Evolutionary conservation across 2,113 vertebrate genomes (phyloP).

Genomic region (Chlorodrepanis virens): DNA sequence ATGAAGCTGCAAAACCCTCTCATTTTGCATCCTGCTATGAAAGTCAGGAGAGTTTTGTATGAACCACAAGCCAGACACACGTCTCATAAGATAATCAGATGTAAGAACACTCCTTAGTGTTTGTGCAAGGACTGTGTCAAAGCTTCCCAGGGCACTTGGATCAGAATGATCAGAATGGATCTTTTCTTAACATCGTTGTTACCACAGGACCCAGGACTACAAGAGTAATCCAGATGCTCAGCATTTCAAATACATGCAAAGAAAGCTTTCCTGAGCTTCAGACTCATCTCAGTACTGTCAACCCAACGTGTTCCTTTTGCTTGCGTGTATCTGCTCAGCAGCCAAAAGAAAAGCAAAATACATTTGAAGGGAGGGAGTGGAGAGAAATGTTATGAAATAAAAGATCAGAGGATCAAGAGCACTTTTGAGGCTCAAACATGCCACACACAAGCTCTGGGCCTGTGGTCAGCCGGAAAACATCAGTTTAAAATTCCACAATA

Average conservation of each 20-base stretch:
- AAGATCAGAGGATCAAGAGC: constrained; percentile 69
- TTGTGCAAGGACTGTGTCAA: not conserved
- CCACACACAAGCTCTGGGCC: constrained; percentile 67
- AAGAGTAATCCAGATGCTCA: not conserved
- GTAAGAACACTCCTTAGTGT: not conserved
- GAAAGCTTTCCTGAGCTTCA: not conserved
- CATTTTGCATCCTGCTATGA: not conserved
- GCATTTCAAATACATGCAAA: not conserved
- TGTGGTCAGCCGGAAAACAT: constrained; percentile 72
- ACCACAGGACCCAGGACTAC: not conserved
- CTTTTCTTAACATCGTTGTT: not conserved
- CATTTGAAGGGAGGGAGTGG: not conserved
- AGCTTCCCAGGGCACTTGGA: not conserved
- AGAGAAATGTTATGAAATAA: constrained; percentile 63
- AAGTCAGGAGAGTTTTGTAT: not conserved
- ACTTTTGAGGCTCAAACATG: constrained; percentile 67
- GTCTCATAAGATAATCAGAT: not conserved
- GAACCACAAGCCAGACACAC: not conserved
- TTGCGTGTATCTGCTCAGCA: not conserved
- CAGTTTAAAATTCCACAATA: constrained; percentile 75
- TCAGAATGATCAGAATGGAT: not conserved
- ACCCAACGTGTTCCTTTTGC: not conserved
- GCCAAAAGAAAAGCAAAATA: constrained; percentile 46
- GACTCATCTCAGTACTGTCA: not conserved
- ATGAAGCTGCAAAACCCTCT: not conserved